Evolutionary conservation across 2,113 vertebrate species (phyloP).

Genomic region (Zapornia atra): DNA sequence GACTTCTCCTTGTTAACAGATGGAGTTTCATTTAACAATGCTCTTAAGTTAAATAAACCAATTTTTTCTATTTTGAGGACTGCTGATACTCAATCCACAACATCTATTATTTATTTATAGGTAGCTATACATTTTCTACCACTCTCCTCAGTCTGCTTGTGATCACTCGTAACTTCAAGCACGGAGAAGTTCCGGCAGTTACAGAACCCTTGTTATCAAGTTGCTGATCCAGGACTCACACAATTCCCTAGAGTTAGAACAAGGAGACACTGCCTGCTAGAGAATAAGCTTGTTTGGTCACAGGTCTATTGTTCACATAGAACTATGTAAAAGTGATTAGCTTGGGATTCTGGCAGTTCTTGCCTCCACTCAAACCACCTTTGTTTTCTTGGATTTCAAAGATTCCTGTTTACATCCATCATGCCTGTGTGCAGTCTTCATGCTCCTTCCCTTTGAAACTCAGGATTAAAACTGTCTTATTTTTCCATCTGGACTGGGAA

Average conservation of each 20-base stretch:
- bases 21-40: neutral
- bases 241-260: neutral
- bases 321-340: neutral
- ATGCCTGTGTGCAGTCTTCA: neutral
- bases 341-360: neutral
- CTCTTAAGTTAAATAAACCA: neutral
- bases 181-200: neutral
- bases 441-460: neutral
- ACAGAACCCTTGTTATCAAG: neutral
- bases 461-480: neutral
- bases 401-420: neutral
- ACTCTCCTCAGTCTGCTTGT: neutral
- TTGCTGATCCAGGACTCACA: neutral
- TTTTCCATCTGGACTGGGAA: slow-evolving; percentile 33
- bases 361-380: neutral
- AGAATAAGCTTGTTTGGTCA: neutral
- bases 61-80: neutral
- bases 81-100: neutral
- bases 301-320: neutral
- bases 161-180: neutral
- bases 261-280: neutral
- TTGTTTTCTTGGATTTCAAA: neutral
- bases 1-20: neutral
- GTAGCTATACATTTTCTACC: neutral
- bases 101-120: neutral